phyloP scores from a whole-genome alignment of 92 coral and sea anemone species.

The Porites evermanni region DNA sequence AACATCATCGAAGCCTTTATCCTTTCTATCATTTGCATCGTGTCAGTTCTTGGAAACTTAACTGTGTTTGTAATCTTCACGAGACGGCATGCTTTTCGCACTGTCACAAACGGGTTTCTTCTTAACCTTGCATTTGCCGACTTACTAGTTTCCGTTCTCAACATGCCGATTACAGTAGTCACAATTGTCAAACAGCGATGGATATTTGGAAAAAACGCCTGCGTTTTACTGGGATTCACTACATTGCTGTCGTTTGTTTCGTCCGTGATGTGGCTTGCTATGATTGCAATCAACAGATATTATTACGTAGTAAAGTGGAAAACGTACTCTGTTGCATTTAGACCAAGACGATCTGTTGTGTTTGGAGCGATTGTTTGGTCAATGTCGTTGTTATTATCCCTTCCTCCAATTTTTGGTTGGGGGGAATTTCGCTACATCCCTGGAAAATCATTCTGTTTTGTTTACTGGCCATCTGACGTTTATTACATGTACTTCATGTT shows the following conservation, averaged over 20 bases:
- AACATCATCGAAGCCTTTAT: constrained; percentile 46
- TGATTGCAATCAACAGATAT: constrained; percentile 90
- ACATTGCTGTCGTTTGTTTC: constrained; percentile 87
- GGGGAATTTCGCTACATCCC: constrained; percentile 71
- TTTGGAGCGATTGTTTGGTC: constrained; percentile 72
- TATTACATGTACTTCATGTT: constrained; percentile 91
- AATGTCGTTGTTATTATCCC: constrained; percentile 63
- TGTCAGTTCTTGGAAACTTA: constrained; percentile 72
- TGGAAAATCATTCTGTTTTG: constrained; percentile 91
- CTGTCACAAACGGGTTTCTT: constrained; percentile 73
- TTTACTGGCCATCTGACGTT: constrained; percentile 73
- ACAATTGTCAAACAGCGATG: constrained; percentile 67
- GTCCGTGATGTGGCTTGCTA: constrained; percentile 84
- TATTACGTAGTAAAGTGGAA: constrained; percentile 89
- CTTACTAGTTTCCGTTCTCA: constrained; percentile 77
- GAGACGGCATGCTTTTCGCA: constrained; percentile 59
- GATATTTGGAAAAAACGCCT: constrained; percentile 71
- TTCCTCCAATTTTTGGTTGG: constrained; percentile 94
- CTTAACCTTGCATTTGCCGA: constrained; percentile 94
- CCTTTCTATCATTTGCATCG: constrained; percentile 57
- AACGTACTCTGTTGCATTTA: constrained; percentile 62
- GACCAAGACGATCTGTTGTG: constrained; percentile 29
- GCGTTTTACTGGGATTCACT: constrained; percentile 74
- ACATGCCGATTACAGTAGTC: constrained; percentile 89
- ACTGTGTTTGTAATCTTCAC: constrained; percentile 71